These are phyloP conservation scores for Neotoxoptera formosana DNA, from an alignment of 1,140 invertebrate species.

Conservation along the genomic window DNA sequence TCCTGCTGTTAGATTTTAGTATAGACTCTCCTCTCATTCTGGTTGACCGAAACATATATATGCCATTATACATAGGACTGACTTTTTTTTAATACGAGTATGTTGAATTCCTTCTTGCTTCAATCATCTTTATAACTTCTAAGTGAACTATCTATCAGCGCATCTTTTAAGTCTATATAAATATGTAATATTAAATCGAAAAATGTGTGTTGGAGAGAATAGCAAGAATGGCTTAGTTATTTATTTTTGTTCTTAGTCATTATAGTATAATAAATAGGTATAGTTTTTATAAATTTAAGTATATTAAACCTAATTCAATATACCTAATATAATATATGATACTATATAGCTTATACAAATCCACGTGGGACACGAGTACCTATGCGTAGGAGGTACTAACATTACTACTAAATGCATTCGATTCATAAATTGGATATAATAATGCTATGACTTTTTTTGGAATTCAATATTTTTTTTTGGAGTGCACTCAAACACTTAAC, in stretches of 20 bases:
- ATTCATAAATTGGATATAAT: not conserved
- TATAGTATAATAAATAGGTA: not conserved
- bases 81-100: not conserved
- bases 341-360: not conserved
- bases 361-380: not conserved
- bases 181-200: not conserved
- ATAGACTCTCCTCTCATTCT: not conserved
- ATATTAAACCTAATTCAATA: not conserved
- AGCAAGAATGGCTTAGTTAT: not conserved
- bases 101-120: not conserved
- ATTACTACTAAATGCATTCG: not conserved
- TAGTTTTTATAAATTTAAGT: not conserved
- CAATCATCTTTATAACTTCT: not conserved
- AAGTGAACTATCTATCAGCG: not conserved
- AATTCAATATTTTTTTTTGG: not conserved
- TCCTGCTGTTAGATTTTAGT: not conserved
- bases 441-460: not conserved
- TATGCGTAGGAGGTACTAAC: not conserved
- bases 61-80: not conserved
- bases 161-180: not conserved
- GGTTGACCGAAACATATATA: not conserved
- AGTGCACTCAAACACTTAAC: not conserved
- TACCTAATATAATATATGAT: not conserved
- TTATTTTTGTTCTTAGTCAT: not conserved
- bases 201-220: not conserved